Evolutionary conservation across 2,888 invertebrate species (phyloP).

Genomic region (Cecidostiba fungosa): DNA sequence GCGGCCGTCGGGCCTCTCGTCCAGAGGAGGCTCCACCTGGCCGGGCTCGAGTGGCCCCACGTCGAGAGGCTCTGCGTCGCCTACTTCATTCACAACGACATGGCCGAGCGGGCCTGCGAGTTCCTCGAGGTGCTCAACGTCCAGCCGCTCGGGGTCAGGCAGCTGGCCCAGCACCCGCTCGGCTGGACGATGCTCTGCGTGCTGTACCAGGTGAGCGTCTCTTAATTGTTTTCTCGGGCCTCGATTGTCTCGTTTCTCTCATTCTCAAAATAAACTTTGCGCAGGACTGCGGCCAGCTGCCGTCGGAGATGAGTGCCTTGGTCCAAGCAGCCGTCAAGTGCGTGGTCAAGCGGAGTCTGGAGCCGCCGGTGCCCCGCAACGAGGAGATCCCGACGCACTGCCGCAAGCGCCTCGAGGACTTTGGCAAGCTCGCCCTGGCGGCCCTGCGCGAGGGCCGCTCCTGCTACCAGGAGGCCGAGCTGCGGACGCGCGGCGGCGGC

Average conservation of each 20-base stretch:
- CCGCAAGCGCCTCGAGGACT: conserved; percentile 81
- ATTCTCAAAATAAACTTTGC: no score
- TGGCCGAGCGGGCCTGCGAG: conserved; percentile 76
- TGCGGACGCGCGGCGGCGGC: conserved; percentile 79
- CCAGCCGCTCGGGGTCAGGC: conserved; percentile 77
- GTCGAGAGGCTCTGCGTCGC: conserved; percentile 81
- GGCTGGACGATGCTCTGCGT: conserved; percentile 82
- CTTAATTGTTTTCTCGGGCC: no score
- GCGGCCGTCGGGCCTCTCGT: conserved; percentile 79
- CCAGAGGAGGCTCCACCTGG: conserved; percentile 81
- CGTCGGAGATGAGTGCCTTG: conserved; percentile 77
- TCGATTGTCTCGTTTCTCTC: no score
- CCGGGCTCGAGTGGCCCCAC: conserved; percentile 81
- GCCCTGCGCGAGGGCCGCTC: conserved; percentile 81
- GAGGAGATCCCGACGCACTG: conserved; percentile 79
- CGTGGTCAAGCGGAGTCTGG: conserved; percentile 79
- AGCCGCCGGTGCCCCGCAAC: conserved; percentile 72
- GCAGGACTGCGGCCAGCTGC: conserved; percentile 73
- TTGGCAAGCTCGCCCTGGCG: conserved; percentile 81
- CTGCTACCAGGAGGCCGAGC: conserved; percentile 81
- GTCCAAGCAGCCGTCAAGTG: conserved; percentile 80
- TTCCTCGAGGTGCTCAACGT: conserved; percentile 79
- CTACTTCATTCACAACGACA: conserved; percentile 80
- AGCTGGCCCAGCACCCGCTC: conserved; percentile 81
- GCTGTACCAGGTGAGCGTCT: conserved; percentile 79